A percentile compares a stretch with the other conserved stretches of the same genome.
Conservation (phyloP, 2,888 invertebrate genomes). For the Seira ritae region DNA sequence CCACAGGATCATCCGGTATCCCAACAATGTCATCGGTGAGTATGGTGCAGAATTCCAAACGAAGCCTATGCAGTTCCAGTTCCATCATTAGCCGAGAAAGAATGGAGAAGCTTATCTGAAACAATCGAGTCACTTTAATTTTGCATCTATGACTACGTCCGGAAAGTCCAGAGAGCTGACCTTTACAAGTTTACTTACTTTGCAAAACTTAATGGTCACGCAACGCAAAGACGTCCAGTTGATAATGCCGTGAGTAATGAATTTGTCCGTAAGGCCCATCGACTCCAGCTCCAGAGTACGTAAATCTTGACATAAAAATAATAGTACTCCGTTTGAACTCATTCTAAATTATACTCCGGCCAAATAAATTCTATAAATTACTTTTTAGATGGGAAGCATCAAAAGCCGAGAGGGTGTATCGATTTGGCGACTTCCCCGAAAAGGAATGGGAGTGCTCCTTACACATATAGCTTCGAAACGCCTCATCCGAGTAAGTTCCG, state of each 20-base stretch:
- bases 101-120: slow-evolving; percentile 30
- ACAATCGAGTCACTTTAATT: too few relatives aligned
- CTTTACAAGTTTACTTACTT: slow-evolving; percentile 8
- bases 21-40: slow-evolving; percentile 21
- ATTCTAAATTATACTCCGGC: too few relatives aligned
- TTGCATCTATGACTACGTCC: too few relatives aligned
- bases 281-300: slow-evolving; percentile 47
- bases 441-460: slow-evolving; percentile 14
- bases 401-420: slow-evolving; percentile 32
- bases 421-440: slow-evolving; percentile 17
- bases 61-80: slow-evolving; percentile 38
- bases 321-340: background rate
- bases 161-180: too few relatives aligned
- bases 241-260: slow-evolving; percentile 41
- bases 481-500: slow-evolving; percentile 52
- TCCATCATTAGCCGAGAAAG: slow-evolving; percentile 33
- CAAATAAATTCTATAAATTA: slow-evolving; percentile 1
- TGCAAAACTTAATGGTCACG: slow-evolving; percentile 35
- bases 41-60: slow-evolving; percentile 28
- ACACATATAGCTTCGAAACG: slow-evolving; percentile 39
- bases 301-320: slow-evolving; percentile 26
- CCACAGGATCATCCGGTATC: slow-evolving; percentile 33
- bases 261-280: slow-evolving; percentile 44
- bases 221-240: slow-evolving; percentile 32
- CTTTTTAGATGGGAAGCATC: slow-evolving; percentile 50